phyloP scores from a whole-genome alignment of 2,888 invertebrate genomes.

The Fissipunctia ypsillon region DNA sequence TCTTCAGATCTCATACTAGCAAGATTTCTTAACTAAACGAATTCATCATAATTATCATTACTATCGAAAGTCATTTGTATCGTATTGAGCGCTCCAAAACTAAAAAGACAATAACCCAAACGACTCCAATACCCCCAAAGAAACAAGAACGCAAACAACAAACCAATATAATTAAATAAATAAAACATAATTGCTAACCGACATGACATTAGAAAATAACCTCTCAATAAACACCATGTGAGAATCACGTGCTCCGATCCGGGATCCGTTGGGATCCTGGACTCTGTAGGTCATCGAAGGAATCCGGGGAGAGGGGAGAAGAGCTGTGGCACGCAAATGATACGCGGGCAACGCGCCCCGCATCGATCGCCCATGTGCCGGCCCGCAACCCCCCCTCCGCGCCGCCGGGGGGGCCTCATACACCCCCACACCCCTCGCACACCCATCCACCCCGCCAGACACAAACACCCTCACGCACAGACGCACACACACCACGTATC shows the following conservation, averaged over 20 bases:
- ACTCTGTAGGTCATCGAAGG: constrained; percentile 74
- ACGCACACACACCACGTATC: constrained; percentile 80
- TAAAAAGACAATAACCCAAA: background rate
- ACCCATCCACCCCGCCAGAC: constrained; percentile 72
- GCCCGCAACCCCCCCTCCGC: constrained; percentile 74
- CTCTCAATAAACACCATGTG: constrained; percentile 65
- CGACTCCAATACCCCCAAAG: background rate
- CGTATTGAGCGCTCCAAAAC: background rate
- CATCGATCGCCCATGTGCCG: constrained; percentile 86
- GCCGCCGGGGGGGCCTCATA: constrained; percentile 65
- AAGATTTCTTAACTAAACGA: background rate
- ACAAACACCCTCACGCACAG: constrained; percentile 81
- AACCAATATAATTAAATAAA: constrained; percentile 42
- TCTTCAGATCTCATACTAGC: background rate
- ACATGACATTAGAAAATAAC: constrained; percentile 48
- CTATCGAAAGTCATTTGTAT: background rate
- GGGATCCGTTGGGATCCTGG: constrained; percentile 54
- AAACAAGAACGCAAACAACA: constrained; percentile 16
- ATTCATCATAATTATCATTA: background rate
- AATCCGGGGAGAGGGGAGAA: constrained; percentile 73
- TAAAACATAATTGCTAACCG: constrained; percentile 26
- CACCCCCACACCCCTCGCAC: constrained; percentile 62
- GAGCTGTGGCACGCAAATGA: constrained; percentile 87
- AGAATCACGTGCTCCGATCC: constrained; percentile 66
- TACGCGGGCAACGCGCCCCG: constrained; percentile 84